phyloP scores from a whole-genome alignment of 2,113 vertebrate species.

The Mungos mungo region DNA sequence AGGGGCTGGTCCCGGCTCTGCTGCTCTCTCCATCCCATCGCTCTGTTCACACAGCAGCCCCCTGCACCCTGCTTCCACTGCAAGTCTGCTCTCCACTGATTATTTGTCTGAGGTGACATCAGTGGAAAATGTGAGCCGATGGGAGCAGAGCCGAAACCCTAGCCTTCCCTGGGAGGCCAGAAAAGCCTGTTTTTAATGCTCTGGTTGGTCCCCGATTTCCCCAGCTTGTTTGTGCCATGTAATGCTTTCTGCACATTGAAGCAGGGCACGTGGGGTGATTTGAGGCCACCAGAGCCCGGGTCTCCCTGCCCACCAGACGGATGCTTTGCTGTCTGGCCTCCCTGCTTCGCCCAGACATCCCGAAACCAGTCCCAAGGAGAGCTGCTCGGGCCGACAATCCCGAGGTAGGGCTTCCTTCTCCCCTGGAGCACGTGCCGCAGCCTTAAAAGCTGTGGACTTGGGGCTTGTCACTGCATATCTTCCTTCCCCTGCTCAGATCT shows the following conservation, averaged over 20 bases:
- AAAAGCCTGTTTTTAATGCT: constrained; percentile 74
- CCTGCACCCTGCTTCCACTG: constrained; percentile 4
- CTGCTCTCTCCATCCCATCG: background rate
- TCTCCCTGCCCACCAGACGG: background rate
- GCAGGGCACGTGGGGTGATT: constrained; percentile 23
- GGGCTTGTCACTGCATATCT: background rate
- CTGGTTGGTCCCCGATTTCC: constrained; percentile 68
- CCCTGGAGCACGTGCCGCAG: background rate
- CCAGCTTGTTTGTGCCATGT: constrained; percentile 54
- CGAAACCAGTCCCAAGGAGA: background rate
- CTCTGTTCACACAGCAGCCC: background rate
- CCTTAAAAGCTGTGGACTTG: background rate
- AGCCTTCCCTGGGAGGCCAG: constrained; percentile 65
- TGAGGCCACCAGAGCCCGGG: constrained; percentile 9
- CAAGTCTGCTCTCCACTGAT: constrained; percentile 66
- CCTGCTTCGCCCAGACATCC: background rate
- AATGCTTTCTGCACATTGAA: constrained; percentile 51
- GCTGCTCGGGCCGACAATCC: background rate
- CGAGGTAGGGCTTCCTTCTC: background rate
- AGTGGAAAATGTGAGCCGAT: constrained; percentile 77
- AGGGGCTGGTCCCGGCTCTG: background rate
- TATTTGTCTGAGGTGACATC: constrained; percentile 71
- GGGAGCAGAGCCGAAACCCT: constrained; percentile 65
- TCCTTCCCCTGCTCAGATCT: background rate
- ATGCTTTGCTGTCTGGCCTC: background rate